A percentile compares a stretch with the other conserved stretches of the same genome.
These are phyloP conservation scores for Gnathochromis pfefferi DNA, from an alignment of 2,113 vertebrate species.

Conservation along the genomic window DNA sequence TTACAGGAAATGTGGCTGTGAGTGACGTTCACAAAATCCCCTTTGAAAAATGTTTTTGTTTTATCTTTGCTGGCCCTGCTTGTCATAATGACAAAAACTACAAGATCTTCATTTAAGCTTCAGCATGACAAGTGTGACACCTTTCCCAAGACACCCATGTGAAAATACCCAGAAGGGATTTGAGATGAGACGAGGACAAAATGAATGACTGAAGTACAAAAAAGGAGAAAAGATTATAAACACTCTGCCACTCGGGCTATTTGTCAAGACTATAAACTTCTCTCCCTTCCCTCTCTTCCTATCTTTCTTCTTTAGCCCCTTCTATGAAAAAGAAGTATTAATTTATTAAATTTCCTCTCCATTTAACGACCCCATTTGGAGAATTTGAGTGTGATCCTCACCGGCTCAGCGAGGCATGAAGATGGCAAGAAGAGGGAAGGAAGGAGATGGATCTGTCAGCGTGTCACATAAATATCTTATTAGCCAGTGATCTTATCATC, in stretches of 20 bases:
- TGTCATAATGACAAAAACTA: not conserved
- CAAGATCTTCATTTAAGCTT: not conserved
- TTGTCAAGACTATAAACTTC: constrained; percentile 38
- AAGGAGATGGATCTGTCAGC: constrained; percentile 79
- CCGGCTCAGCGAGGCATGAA: constrained; percentile 62
- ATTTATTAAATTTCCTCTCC: constrained; percentile 74
- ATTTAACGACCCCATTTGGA: constrained; percentile 74
- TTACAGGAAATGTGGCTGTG: not conserved
- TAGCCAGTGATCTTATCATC: constrained; percentile 92
- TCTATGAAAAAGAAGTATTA: constrained; percentile 31
- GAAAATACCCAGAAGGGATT: not conserved
- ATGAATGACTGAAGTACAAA: not conserved
- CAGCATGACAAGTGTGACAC: not conserved
- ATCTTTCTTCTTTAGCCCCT: constrained; percentile 42
- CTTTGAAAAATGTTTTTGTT: not conserved
- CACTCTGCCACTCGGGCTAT: constrained; percentile 24
- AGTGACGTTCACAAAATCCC: not conserved
- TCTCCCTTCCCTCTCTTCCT: not conserved
- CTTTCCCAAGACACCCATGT: not conserved
- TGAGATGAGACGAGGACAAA: not conserved
- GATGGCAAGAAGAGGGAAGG: constrained; percentile 47
- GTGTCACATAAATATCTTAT: constrained; percentile 97
- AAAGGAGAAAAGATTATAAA: not conserved
- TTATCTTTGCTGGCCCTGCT: not conserved
- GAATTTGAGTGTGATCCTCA: constrained; percentile 74